Evolutionary conservation across 1,140 invertebrate species (phyloP).

Genomic region (Matsumurasca onukii): DNA sequence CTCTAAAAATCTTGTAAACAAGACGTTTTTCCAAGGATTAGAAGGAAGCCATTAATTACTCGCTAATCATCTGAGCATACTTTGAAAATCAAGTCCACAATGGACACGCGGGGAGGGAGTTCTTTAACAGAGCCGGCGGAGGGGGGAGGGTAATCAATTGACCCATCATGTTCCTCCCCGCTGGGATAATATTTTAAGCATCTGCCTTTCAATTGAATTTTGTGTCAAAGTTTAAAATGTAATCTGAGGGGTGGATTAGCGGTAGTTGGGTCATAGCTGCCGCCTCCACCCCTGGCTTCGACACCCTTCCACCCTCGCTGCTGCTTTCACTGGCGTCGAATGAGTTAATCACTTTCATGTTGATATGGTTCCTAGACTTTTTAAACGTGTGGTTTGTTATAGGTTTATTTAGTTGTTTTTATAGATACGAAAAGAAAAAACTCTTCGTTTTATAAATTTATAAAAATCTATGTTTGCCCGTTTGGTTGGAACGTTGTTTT

Average conservation of each 20-base stretch:
- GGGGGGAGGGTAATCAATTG: constrained; percentile 19
- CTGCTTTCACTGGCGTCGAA: no score
- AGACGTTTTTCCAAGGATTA: no score
- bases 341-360: no score
- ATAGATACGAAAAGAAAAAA: no score
- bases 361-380: no score
- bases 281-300: neutral
- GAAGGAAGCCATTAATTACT: constrained; percentile 11
- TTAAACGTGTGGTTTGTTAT: no score
- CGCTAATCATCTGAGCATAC: neutral
- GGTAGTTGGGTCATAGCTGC: constrained; percentile 1
- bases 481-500: no score
- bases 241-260: neutral
- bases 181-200: constrained; percentile 30
- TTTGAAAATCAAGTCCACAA: constrained; percentile 23
- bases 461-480: no score
- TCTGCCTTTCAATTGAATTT: constrained; percentile 32
- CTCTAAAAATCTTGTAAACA: no score
- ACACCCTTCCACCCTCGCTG: no score
- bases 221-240: constrained; percentile 32
- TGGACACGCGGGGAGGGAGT: constrained; percentile 1
- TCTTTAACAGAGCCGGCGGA: constrained; percentile 13
- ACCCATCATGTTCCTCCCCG: constrained; percentile 12
- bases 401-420: no score
- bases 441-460: no score